These are phyloP conservation scores for Tipula unca DNA, from an alignment of 2,888 invertebrate species.

Conservation along the genomic window DNA sequence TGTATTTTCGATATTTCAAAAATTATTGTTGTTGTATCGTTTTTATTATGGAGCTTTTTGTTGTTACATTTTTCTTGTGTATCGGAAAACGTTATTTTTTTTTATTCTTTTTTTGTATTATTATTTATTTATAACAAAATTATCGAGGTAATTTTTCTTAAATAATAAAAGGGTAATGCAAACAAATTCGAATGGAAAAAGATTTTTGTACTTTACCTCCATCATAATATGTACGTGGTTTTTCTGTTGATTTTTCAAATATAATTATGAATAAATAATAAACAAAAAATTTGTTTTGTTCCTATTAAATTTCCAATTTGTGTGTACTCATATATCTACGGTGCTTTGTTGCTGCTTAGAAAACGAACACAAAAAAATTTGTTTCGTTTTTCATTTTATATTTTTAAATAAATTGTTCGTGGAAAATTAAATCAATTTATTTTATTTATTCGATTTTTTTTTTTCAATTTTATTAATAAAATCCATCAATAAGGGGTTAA, in stretches of 20 bases:
- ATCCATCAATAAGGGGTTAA: constrained; percentile 14
- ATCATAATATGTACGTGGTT: neutral
- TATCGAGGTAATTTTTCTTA: neutral
- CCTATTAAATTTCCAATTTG: neutral
- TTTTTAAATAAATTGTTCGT: neutral
- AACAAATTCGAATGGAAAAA: neutral
- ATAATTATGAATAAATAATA: neutral
- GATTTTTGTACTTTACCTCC: neutral
- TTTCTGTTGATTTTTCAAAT: neutral
- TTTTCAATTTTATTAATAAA: neutral
- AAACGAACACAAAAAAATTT: neutral
- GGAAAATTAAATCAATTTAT: neutral
- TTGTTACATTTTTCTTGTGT: neutral
- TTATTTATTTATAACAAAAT: neutral
- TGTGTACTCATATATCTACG: neutral
- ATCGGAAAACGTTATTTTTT: neutral
- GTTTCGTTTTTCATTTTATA: neutral
- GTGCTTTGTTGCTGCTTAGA: neutral
- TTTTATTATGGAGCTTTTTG: neutral
- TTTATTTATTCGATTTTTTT: neutral
- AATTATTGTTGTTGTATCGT: neutral
- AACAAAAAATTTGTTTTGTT: neutral
- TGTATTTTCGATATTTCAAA: no score
- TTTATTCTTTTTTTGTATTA: neutral
- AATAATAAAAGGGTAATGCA: neutral